Conservation (phyloP, 2,113 vertebrate species). For the Equus przewalskii region DNA sequence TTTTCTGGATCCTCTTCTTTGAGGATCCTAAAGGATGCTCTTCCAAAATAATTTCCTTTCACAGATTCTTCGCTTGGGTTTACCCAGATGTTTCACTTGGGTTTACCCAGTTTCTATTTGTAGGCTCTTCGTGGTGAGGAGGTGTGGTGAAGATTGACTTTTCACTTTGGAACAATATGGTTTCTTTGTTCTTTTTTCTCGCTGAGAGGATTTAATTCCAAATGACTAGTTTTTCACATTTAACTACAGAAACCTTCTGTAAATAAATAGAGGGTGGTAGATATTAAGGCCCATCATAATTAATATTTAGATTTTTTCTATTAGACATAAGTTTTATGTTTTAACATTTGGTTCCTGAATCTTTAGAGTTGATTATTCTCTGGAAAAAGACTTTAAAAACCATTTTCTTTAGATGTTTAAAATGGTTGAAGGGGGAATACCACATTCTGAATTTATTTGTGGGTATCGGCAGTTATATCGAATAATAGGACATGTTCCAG, state of each 20-base stretch:
- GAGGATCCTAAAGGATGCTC: conserved; percentile 74
- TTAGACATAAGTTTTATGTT: conserved; percentile 54
- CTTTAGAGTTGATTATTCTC: conserved; percentile 30
- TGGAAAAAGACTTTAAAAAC: conserved; percentile 36
- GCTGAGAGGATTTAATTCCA: conserved; percentile 47
- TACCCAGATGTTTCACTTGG: conserved; percentile 37
- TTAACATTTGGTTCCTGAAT: conserved; percentile 36
- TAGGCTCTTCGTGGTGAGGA: not conserved
- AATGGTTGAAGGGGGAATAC: conserved; percentile 47
- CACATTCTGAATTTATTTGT: conserved; percentile 56
- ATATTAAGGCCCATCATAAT: conserved; percentile 34
- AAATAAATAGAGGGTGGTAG: conserved; percentile 30
- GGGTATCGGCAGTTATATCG: not conserved
- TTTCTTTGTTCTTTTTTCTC: conserved; percentile 57
- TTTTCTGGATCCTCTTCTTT: conserved; percentile 78
- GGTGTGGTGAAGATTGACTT: conserved; percentile 23
- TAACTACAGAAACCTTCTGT: conserved; percentile 51
- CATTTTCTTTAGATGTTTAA: conserved; percentile 58
- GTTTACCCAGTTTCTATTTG: conserved; percentile 4
- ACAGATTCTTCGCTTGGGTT: conserved; percentile 71
- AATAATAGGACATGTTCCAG: conserved; percentile 10
- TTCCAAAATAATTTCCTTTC: conserved; percentile 81
- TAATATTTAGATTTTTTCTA: conserved; percentile 59
- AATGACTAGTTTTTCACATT: conserved; percentile 47
- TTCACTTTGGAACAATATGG: conserved; percentile 56